phyloP scores from a whole-genome alignment of 2,888 invertebrate genomes.

The Ashinkailepas kermadecensis region DNA sequence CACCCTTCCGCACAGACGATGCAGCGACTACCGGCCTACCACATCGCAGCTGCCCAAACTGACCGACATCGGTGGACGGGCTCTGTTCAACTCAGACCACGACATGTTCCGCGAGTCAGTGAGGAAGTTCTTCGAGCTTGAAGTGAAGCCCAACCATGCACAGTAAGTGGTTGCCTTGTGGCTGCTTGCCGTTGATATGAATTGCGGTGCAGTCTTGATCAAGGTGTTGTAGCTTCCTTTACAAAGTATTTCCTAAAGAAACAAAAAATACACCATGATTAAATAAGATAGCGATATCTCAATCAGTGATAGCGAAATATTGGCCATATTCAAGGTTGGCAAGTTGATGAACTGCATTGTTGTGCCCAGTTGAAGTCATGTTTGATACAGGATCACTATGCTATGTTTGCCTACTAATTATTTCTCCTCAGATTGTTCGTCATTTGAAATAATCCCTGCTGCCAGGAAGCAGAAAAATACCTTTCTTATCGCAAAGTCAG shows the following conservation, averaged over 20 bases:
- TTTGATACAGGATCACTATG: too few relatives aligned
- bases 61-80: constrained; percentile 43
- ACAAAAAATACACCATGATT: not conserved
- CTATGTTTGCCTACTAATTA: too few relatives aligned
- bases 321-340: not conserved
- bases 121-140: constrained; percentile 43
- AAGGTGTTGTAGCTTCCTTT: not conserved
- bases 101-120: constrained; percentile 43
- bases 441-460: too few relatives aligned
- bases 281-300: too few relatives aligned
- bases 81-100: constrained; percentile 43
- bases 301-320: too few relatives aligned
- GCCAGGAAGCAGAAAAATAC: too few relatives aligned
- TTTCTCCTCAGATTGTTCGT: too few relatives aligned
- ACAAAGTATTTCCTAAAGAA: not conserved
- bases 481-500: too few relatives aligned
- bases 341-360: not conserved
- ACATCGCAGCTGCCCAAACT: constrained; percentile 38
- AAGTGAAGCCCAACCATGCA: constrained; percentile 41
- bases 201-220: not conserved
- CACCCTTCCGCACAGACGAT: not conserved
- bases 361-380: too few relatives aligned
- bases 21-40: constrained; percentile 35
- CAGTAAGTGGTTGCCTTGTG: constrained; percentile 35
- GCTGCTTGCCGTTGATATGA: not conserved